Conservation (phyloP, 2,888 invertebrate genomes). For the Steromphala cineraria region DNA sequence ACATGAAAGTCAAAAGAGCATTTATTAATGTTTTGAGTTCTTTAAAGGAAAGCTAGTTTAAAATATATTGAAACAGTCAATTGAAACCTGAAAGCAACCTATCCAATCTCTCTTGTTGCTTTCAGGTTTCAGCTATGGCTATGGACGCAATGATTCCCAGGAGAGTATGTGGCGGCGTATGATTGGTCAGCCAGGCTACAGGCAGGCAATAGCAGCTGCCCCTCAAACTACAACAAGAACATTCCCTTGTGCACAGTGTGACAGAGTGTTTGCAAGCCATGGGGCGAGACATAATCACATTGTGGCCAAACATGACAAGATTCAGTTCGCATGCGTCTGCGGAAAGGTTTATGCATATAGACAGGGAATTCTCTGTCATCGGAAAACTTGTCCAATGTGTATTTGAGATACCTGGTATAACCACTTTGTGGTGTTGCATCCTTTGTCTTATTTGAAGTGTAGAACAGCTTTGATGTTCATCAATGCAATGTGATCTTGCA, state of each 20-base stretch:
- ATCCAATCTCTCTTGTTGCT: neutral
- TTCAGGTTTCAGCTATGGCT: slow-evolving; percentile 3
- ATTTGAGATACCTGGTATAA: no score
- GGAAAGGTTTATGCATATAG: slow-evolving; percentile 11
- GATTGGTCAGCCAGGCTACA: no score
- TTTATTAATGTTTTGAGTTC: no score
- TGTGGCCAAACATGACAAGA: slow-evolving; percentile 8
- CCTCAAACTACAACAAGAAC: neutral
- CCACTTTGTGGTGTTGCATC: no score
- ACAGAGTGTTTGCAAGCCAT: neutral
- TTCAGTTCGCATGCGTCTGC: slow-evolving; percentile 1
- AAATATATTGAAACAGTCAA: neutral
- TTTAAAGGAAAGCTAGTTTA: no score
- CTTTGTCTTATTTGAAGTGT: no score
- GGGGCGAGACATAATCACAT: slow-evolving; percentile 8
- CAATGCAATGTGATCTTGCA: no score
- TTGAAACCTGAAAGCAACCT: slow-evolving; percentile 1
- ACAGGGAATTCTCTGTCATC: neutral
- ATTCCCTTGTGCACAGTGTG: neutral
- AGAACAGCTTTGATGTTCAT: no score
- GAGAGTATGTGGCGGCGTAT: neutral
- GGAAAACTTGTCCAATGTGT: neutral
- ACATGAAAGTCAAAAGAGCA: no score
- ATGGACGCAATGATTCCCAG: neutral
- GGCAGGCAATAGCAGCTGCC: neutral